Base-by-base conservation (phyloP, 2,888 invertebrate genomes). In the Ypsolopha scabrella region DNA sequence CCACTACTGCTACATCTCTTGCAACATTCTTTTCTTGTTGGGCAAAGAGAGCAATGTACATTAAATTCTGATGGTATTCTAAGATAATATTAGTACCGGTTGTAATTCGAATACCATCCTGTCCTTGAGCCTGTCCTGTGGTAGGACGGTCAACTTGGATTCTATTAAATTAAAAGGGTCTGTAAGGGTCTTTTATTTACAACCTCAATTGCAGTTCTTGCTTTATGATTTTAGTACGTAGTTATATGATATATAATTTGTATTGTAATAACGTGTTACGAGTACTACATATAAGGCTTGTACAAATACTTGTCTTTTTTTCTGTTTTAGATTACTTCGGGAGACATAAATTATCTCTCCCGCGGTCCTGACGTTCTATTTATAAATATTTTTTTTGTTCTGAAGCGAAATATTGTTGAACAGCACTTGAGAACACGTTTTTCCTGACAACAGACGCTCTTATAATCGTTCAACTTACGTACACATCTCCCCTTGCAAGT, bases 41-140 rank as follows among this genome's bases (percentile, higher is more conserved):
- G 11, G n/a, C 11, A 11, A 37, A 54, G 52, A 54, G 57, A 58
- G 60, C 58, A 59, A 59, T 60, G 58, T 43, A 56, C 58, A 55
- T 53, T 43, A 50, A 55, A 50, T 53, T 51, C 41, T 34, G 46
- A 46, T 34, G 10, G 33, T 34, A n/a, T 58, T 59, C 52, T 53
- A 50, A 48, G 37, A 13, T 36, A 43, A 13, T 37, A 53, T 54
- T 39, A 52, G 52, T 57, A 58, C 55, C 54, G 53, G 56, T 60
- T 58, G 61, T 56, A 62, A 63, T 59, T 57, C 56, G 60, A 66
- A 58, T 57, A 58, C 57, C 50, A 57, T 54, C 11, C 9, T 47
- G 47, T 36, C 47, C 24, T 24, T 24, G 24, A 24, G 24, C 24
- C 24, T 36, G 14, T 43, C 24, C 34, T 51, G 51, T 50, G 49